Percentiles rank a stretch among this genome's conserved stretches.
These are phyloP conservation scores for Bursaphelenchus mucronatus DNA, from an alignment of 1,140 invertebrate species.

Conservation along the genomic window DNA sequence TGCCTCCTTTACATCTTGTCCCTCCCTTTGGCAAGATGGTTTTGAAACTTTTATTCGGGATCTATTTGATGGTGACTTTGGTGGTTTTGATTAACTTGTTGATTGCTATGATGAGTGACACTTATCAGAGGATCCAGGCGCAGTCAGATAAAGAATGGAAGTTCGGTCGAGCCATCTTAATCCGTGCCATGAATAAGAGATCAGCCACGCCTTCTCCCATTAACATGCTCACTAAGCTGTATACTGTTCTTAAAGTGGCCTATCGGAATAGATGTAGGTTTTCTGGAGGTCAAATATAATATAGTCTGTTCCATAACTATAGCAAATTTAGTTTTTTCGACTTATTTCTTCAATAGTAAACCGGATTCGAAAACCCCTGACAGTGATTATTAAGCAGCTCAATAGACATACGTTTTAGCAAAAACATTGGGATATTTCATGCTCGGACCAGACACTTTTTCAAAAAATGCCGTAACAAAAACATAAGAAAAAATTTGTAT, in stretches of 20 bases:
- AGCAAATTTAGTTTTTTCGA: too few relatives aligned
- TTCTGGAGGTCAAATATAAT: neutral
- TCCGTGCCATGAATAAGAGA: constrained; percentile 95
- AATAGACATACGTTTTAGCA: too few relatives aligned
- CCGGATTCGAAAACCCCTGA: too few relatives aligned
- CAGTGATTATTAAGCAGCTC: too few relatives aligned
- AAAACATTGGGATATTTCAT: too few relatives aligned
- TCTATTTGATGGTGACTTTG: constrained; percentile 93
- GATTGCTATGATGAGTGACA: constrained; percentile 99
- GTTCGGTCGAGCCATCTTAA: constrained; percentile 94
- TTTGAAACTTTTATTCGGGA: constrained; percentile 72
- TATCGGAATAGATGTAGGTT: constrained; percentile 51
- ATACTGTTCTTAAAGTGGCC: constrained; percentile 60
- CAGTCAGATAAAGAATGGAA: constrained; percentile 99
- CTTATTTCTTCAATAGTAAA: too few relatives aligned
- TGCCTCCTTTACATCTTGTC: constrained; percentile 65
- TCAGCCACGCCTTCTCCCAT: constrained; percentile 92
- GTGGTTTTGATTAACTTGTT: constrained; percentile 92
- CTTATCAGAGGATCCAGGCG: constrained; percentile 92
- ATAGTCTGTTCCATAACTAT: too few relatives aligned
- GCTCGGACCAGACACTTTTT: too few relatives aligned
- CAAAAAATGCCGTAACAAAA: too few relatives aligned
- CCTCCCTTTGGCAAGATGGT: constrained; percentile 65
- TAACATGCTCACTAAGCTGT: constrained; percentile 83
- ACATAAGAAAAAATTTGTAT: too few relatives aligned